phyloP scores from a whole-genome alignment of 2,113 vertebrate genomes.

The Haemorhous mexicanus region DNA sequence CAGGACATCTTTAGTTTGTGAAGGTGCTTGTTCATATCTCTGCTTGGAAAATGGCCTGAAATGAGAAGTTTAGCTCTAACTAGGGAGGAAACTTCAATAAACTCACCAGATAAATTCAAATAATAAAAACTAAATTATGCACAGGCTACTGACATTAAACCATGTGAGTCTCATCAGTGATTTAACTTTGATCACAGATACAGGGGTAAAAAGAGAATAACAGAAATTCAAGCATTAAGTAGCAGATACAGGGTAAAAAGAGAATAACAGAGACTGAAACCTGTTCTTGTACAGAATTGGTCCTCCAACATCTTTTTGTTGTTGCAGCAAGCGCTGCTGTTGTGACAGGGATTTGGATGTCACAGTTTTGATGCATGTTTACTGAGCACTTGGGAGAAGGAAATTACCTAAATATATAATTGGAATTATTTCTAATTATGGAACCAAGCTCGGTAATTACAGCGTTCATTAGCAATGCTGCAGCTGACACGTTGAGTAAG shows the following conservation, averaged over 20 bases:
- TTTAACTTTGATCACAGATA: not conserved
- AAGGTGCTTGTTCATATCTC: not conserved
- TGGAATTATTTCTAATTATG: not conserved
- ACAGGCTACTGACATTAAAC: not conserved
- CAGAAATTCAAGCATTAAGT: not conserved
- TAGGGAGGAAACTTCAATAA: not conserved
- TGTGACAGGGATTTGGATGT: not conserved
- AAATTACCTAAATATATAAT: not conserved
- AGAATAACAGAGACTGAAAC: not conserved
- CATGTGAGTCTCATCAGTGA: fast-evolving
- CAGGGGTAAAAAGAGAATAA: not conserved
- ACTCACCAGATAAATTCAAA: not conserved
- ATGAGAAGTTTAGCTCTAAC: not conserved
- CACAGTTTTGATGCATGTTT: not conserved
- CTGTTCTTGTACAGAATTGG: not conserved
- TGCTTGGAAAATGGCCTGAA: not conserved
- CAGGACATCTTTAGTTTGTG: not conserved
- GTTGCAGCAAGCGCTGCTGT: not conserved
- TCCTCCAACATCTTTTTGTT: not conserved
- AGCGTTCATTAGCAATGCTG: not conserved
- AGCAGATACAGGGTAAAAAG: not conserved
- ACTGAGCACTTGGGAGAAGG: not conserved
- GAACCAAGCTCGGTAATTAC: not conserved
- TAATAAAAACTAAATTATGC: not conserved
- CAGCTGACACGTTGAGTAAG: not conserved